Conservation (phyloP, 2,113 vertebrate species). For the Crotalus viridis region DNA sequence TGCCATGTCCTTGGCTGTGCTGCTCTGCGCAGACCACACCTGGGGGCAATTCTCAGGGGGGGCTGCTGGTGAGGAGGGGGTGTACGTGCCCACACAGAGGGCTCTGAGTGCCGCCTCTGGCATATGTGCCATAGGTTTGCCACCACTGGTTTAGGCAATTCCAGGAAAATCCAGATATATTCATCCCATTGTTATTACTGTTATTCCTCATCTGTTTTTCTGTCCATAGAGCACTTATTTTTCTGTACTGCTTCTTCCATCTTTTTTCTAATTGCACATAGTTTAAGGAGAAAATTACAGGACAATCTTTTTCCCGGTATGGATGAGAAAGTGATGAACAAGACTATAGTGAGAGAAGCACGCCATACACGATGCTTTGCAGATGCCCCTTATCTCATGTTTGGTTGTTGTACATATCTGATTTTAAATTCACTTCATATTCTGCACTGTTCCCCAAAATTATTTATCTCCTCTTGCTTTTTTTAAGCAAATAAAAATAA, state of each 20-base stretch:
- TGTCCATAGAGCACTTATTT: background rate
- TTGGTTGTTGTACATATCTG: background rate
- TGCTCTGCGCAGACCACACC: too few species aligned
- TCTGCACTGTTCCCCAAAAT: background rate
- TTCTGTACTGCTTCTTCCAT: background rate
- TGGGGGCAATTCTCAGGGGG: too few species aligned
- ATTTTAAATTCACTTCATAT: background rate
- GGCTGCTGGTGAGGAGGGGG: too few species aligned
- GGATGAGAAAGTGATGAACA: background rate
- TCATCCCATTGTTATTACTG: background rate
- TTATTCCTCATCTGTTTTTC: background rate
- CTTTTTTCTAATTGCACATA: background rate
- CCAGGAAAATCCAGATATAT: background rate
- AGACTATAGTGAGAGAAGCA: background rate
- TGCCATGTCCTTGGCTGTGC: too few species aligned
- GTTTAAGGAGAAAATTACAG: background rate
- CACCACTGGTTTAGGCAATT: background rate
- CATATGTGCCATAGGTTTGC: too few species aligned
- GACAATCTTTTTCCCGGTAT: background rate
- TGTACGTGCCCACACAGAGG: too few species aligned
- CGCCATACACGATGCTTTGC: background rate
- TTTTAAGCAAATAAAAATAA: background rate
- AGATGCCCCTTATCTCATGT: background rate
- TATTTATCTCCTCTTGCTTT: background rate
- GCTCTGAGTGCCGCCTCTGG: too few species aligned